Conservation (phyloP, 2,888 invertebrate genomes). For the Pterostichus niger region DNA sequence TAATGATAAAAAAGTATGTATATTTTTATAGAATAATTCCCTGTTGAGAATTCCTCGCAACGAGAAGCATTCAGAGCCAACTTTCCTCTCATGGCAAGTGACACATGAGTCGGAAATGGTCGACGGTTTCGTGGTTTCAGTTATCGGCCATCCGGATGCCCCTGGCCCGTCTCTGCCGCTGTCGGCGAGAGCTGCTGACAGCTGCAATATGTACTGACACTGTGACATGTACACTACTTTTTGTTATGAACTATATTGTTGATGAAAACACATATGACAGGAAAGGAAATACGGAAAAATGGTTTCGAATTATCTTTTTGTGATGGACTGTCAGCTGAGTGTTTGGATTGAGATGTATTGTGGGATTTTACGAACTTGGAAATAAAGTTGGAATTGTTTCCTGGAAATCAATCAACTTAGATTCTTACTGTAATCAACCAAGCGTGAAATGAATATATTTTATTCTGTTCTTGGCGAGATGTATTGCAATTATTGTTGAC, state of each 20-base stretch:
- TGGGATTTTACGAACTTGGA: background rate
- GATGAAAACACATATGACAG: slow-evolving; percentile 42
- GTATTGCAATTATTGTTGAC: too few species aligned
- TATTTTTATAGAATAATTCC: too few species aligned
- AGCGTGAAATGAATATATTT: too few species aligned
- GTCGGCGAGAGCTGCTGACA: slow-evolving; percentile 37
- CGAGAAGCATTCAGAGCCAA: background rate
- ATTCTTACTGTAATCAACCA: too few species aligned
- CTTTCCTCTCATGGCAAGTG: slow-evolving; percentile 21
- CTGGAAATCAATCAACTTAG: too few species aligned
- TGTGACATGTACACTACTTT: slow-evolving; percentile 53
- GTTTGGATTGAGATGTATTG: too few species aligned
- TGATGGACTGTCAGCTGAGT: background rate
- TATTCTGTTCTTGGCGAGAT: too few species aligned
- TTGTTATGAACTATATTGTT: slow-evolving; percentile 58
- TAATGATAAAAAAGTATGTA: too few species aligned
- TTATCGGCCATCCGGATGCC: slow-evolving; percentile 26
- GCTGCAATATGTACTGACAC: slow-evolving; percentile 55
- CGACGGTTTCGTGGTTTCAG: slow-evolving; percentile 45
- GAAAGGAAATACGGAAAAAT: slow-evolving; percentile 35
- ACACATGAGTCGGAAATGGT: slow-evolving; percentile 42
- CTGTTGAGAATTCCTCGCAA: background rate
- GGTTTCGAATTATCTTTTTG: slow-evolving; percentile 28
- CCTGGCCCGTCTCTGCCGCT: background rate
- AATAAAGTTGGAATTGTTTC: background rate